These are phyloP conservation scores for Muraenolepis orangiensis DNA, from an alignment of 2,797 vertebrate species.

Conservation along the genomic window DNA sequence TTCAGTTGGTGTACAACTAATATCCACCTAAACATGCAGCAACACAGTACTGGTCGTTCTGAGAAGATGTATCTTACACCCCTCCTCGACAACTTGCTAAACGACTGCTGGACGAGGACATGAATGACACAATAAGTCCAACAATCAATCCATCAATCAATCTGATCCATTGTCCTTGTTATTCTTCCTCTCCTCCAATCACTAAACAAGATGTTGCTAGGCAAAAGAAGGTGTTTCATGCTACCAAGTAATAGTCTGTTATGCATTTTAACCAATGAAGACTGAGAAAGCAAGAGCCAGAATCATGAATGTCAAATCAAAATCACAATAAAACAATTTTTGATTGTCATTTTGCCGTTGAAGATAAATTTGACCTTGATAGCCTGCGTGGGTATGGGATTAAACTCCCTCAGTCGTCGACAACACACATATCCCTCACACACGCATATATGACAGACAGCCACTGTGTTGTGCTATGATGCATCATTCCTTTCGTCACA, in stretches of 20 bases:
- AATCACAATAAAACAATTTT: neutral
- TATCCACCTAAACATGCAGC: too few relatives aligned
- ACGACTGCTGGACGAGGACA: neutral
- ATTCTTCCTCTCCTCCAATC: neutral
- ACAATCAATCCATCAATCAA: neutral
- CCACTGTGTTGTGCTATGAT: neutral
- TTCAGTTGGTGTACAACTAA: too few relatives aligned
- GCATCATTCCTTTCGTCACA: neutral
- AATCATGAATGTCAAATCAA: neutral
- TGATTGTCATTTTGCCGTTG: too few relatives aligned
- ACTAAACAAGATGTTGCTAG: neutral
- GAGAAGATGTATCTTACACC: too few relatives aligned
- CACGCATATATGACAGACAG: too few relatives aligned
- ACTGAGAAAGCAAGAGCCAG: neutral
- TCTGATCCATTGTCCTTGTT: neutral
- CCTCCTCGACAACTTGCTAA: too few relatives aligned
- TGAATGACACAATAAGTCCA: neutral
- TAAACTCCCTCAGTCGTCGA: neutral
- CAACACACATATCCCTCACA: too few relatives aligned
- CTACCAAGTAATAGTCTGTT: neutral
- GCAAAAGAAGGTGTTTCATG: neutral
- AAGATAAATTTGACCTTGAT: neutral
- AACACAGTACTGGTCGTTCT: too few relatives aligned
- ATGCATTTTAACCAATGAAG: neutral
- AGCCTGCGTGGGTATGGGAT: too few relatives aligned